Conservation (phyloP, 2,888 invertebrate genomes). For the Parnassius apollo region DNA sequence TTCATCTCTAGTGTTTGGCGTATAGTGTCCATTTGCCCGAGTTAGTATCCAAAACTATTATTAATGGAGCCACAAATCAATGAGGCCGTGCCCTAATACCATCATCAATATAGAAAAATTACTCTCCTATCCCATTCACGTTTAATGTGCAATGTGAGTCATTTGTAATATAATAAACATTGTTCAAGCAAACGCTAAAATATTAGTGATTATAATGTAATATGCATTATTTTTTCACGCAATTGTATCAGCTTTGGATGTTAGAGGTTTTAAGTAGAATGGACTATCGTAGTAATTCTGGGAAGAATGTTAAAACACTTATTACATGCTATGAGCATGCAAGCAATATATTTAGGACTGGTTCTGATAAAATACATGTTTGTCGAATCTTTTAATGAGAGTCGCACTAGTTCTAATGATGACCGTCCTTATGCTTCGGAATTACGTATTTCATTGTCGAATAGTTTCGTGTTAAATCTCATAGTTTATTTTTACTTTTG, state of each 20-base stretch:
- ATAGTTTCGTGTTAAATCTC: slow-evolving; percentile 16
- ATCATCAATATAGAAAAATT: too few relatives aligned
- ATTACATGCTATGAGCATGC: slow-evolving; percentile 42
- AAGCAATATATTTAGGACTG: slow-evolving; percentile 45
- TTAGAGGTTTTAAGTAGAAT: slow-evolving; percentile 55
- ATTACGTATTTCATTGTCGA: slow-evolving; percentile 5
- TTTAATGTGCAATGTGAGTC: slow-evolving; percentile 33
- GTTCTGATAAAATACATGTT: slow-evolving; percentile 32
- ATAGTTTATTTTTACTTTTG: slow-evolving; percentile 23
- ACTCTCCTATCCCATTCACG: neutral
- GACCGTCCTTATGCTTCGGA: slow-evolving; percentile 34
- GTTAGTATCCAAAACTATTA: too few relatives aligned
- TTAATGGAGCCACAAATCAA: too few relatives aligned
- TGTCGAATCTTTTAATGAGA: slow-evolving; percentile 27
- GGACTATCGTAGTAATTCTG: slow-evolving; percentile 48
- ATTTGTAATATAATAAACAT: slow-evolving; percentile 34
- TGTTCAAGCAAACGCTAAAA: slow-evolving; percentile 39
- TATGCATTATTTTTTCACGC: slow-evolving; percentile 71
- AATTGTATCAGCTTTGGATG: slow-evolving; percentile 67
- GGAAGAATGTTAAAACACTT: slow-evolving; percentile 49
- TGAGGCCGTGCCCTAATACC: too few relatives aligned
- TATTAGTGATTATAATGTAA: slow-evolving; percentile 38
- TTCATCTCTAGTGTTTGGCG: too few relatives aligned
- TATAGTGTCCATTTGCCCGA: too few relatives aligned
- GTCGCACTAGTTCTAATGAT: slow-evolving; percentile 29